phyloP scores from a whole-genome alignment of 2,113 vertebrate species.

The Meleagris gallopavo region DNA sequence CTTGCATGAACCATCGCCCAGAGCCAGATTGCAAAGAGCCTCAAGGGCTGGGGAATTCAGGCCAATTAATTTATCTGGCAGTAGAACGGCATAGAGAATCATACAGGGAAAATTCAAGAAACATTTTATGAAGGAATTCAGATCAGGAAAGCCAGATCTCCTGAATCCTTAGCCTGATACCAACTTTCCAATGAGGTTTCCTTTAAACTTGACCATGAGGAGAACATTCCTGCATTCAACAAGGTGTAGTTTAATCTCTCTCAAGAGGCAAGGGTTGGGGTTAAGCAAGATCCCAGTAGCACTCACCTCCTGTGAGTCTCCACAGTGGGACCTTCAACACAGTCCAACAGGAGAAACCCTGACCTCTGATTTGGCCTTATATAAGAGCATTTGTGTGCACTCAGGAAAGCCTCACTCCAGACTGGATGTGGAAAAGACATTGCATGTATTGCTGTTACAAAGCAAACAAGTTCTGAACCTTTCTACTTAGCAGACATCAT shows the following conservation, averaged over 20 bases:
- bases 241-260: neutral
- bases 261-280: neutral
- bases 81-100: neutral
- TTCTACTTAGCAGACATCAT: neutral
- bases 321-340: neutral
- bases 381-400: accelerated
- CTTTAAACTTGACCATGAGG: neutral
- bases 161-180: neutral
- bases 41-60: neutral
- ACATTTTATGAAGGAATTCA: neutral
- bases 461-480: neutral
- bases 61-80: neutral
- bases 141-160: neutral
- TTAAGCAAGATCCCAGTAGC: neutral
- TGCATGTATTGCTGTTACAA: neutral
- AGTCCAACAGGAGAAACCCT: accelerated
- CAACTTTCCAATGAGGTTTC: neutral
- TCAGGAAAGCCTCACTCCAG: neutral
- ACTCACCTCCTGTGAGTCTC: neutral
- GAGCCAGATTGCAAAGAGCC: neutral
- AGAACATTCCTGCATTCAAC: neutral
- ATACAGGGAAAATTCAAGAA: neutral
- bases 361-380: neutral
- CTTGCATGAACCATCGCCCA: neutral
- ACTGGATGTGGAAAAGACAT: neutral